Conservation (phyloP, 2,113 vertebrate species). For the Periophthalmus modestus region DNA sequence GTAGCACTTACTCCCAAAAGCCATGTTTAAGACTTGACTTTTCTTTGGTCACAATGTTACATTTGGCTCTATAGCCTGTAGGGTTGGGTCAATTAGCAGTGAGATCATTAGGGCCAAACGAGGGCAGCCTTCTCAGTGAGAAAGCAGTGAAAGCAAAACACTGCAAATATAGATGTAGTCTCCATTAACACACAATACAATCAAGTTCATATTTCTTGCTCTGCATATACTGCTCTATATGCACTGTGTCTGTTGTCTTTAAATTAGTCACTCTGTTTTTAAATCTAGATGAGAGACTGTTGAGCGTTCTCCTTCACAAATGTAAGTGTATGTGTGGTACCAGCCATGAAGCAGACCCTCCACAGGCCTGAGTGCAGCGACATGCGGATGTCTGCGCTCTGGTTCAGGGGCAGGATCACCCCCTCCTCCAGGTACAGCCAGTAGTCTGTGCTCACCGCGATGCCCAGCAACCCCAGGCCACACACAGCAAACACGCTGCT, state of each 20-base stretch:
- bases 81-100: no score
- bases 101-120: no score
- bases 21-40: not conserved
- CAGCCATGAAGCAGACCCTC: slow-evolving; percentile 93
- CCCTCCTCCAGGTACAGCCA: slow-evolving; percentile 97
- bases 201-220: no score
- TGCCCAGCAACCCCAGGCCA: slow-evolving; percentile 87
- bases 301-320: no score
- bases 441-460: slow-evolving; percentile 95
- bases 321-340: slow-evolving; percentile 62
- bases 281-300: not conserved
- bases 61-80: no score
- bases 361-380: slow-evolving; percentile 93
- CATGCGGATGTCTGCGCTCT: slow-evolving; percentile 86
- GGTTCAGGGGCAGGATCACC: slow-evolving; percentile 89
- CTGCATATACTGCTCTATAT: no score
- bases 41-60: not conserved
- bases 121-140: no score
- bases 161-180: no score
- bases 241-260: no score
- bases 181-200: no score
- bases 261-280: not conserved
- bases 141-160: no score
- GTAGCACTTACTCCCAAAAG: not conserved
- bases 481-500: slow-evolving; percentile 94